phyloP scores from a whole-genome alignment of 2,797 vertebrate genomes.

The Chromobotia macracanthus region DNA sequence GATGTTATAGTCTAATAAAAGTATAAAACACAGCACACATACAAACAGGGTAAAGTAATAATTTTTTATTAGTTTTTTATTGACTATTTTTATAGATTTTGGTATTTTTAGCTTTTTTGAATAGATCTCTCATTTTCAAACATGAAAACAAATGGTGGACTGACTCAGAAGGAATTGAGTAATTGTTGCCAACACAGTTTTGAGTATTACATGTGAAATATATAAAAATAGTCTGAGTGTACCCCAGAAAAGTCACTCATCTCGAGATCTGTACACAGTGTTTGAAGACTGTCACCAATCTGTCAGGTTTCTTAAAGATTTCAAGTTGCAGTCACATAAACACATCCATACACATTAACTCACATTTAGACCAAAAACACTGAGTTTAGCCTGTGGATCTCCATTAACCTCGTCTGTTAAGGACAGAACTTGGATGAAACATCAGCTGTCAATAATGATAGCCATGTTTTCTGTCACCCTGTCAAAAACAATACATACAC shows the following conservation, averaged over 20 bases:
- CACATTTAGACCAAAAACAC: conserved; percentile 1
- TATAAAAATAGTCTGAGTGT: conserved; percentile 24
- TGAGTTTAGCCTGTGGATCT: conserved; percentile 52
- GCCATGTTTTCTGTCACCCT: conserved; percentile 64
- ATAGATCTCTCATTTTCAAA: not conserved
- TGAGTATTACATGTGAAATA: conserved; percentile 19
- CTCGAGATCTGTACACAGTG: not conserved
- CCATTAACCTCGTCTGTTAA: conserved; percentile 54
- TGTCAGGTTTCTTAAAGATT: conserved; percentile 32
- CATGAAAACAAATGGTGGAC: not conserved
- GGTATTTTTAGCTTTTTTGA: no score
- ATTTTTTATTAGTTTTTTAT: not conserved
- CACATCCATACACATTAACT: conserved; percentile 23
- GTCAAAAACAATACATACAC: conserved; percentile 63
- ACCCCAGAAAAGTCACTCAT: conserved; percentile 41
- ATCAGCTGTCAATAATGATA: conserved; percentile 64
- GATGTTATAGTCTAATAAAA: not conserved
- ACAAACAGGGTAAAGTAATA: not conserved
- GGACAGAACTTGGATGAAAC: conserved; percentile 63
- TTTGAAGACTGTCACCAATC: conserved; percentile 16
- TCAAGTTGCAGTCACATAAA: not conserved
- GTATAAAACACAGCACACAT: not conserved
- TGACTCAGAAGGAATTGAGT: not conserved
- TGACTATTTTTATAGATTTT: not conserved
- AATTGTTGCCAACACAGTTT: not conserved